Conservation (phyloP, 2,888 invertebrate species). For the Ferdinandea cuprea region DNA sequence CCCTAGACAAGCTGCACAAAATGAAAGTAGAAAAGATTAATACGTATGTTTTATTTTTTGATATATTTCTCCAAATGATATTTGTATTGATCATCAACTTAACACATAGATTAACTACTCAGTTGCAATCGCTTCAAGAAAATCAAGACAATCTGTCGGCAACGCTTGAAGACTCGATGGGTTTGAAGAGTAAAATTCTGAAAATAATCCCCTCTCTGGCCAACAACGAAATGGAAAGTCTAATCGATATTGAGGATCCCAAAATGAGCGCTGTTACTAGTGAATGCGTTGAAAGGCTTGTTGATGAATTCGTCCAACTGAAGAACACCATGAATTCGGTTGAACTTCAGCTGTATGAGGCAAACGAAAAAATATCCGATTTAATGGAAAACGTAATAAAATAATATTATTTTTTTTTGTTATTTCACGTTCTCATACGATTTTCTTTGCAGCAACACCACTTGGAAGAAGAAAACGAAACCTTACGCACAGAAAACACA, state of each 20-base stretch:
- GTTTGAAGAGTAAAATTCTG: slow-evolving; percentile 80
- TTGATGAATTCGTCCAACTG: slow-evolving; percentile 80
- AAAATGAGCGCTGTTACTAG: slow-evolving; percentile 78
- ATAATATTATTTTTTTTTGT: slow-evolving; percentile 3
- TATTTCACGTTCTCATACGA: background rate
- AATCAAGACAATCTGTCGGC: slow-evolving; percentile 71
- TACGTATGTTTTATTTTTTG: slow-evolving; percentile 77
- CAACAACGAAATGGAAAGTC: slow-evolving; percentile 80
- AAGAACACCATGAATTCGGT: slow-evolving; percentile 80
- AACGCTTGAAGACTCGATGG: slow-evolving; percentile 77
- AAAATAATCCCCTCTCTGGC: slow-evolving; percentile 80
- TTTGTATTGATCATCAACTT: background rate
- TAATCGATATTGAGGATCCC: slow-evolving; percentile 79
- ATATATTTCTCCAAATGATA: no score
- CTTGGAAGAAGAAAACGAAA: slow-evolving; percentile 82
- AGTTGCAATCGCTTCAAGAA: slow-evolving; percentile 78
- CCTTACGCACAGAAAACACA: slow-evolving; percentile 80
- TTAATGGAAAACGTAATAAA: slow-evolving; percentile 81
- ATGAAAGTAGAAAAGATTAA: slow-evolving; percentile 81
- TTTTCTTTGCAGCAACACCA: slow-evolving; percentile 80
- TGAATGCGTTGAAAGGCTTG: slow-evolving; percentile 80
- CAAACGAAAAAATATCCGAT: slow-evolving; percentile 83
- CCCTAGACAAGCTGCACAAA: slow-evolving; percentile 80
- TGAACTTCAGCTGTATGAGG: slow-evolving; percentile 82
- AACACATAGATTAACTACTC: slow-evolving; percentile 76